Conservation (phyloP, 2,797 vertebrate species). For the Trichosurus vulpecula region DNA sequence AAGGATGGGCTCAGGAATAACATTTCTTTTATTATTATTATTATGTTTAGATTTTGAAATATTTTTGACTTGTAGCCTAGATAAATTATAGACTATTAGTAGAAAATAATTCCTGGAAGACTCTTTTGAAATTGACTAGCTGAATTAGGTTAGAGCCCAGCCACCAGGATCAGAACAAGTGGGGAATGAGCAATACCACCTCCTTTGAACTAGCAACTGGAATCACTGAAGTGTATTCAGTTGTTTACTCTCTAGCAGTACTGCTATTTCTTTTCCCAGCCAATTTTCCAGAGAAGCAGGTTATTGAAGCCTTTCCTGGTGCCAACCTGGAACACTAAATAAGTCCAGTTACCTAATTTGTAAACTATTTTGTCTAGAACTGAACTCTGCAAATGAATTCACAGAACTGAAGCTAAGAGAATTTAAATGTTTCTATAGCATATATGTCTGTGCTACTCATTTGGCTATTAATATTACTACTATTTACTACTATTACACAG, state of each 20-base stretch:
- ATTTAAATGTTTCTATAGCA: neutral
- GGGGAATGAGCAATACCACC: neutral
- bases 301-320: neutral
- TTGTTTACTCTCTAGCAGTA: neutral
- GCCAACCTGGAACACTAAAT: neutral
- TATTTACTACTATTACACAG: neutral
- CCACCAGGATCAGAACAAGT: neutral
- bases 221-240: neutral
- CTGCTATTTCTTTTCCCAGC: neutral
- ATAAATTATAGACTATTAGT: conserved; percentile 26
- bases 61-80: neutral
- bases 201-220: neutral
- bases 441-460: neutral
- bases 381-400: neutral
- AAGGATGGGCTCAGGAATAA: conserved; percentile 66
- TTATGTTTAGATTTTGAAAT: conserved; percentile 53
- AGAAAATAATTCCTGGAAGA: conserved; percentile 40
- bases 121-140: conserved; percentile 4
- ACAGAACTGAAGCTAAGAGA: neutral
- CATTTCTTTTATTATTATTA: conserved; percentile 38
- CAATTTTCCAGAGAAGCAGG: neutral
- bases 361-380: conserved; percentile 11
- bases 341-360: conserved; percentile 1
- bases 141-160: conserved; percentile 4
- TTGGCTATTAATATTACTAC: neutral